Conservation (phyloP, 2,888 invertebrate genomes). For the Ceraclea dissimilis region DNA sequence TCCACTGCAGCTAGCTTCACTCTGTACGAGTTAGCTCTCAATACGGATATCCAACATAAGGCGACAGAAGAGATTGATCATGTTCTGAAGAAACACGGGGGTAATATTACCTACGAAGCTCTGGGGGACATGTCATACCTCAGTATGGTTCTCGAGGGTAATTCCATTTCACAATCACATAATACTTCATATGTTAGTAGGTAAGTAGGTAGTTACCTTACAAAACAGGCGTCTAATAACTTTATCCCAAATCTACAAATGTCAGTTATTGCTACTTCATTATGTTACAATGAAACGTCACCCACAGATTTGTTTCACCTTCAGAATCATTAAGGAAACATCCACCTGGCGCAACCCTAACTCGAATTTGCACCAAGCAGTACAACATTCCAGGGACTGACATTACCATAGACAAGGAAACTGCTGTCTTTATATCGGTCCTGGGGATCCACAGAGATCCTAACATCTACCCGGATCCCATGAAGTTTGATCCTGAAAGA, state of each 20-base stretch:
- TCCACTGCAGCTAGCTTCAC: constrained; percentile 41
- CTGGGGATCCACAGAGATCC: not conserved
- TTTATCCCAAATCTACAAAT: too few species aligned
- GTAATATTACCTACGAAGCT: constrained; percentile 40
- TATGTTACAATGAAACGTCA: too few species aligned
- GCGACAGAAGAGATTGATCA: constrained; percentile 37
- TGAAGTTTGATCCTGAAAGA: constrained; percentile 2
- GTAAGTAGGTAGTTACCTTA: too few species aligned
- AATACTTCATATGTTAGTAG: too few species aligned
- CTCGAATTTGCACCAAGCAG: not conserved
- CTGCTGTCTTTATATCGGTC: not conserved
- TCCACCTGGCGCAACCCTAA: not conserved
- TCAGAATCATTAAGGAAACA: not conserved
- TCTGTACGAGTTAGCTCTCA: constrained; percentile 42
- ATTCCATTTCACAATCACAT: too few species aligned
- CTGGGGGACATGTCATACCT: constrained; percentile 42
- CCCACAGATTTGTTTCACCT: not conserved
- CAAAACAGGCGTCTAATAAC: too few species aligned
- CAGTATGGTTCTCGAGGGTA: constrained; percentile 41
- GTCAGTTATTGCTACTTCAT: too few species aligned
- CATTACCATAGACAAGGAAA: not conserved
- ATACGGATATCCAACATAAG: constrained; percentile 39
- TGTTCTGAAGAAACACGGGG: constrained; percentile 34
- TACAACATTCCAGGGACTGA: not conserved
- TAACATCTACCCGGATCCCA: not conserved